phyloP scores from a whole-genome alignment of 2,113 vertebrate species.

The Salvator merianae region DNA sequence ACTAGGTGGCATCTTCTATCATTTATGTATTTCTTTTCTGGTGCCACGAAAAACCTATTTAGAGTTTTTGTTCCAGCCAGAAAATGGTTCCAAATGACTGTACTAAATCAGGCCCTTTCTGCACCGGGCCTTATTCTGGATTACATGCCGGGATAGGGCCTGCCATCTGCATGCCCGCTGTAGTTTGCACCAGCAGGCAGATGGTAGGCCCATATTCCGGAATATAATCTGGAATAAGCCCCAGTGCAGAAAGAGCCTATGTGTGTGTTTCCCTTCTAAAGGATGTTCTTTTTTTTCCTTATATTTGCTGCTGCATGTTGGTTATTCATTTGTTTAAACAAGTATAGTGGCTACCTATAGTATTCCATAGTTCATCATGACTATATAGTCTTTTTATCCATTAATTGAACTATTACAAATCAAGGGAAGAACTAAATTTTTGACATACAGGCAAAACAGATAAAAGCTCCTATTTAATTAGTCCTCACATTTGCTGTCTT shows the following conservation, averaged over 20 bases:
- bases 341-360: not conserved
- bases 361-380: not conserved
- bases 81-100: not conserved
- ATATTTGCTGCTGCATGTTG: not conserved
- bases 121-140: no score
- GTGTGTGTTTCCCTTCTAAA: not conserved
- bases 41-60: not conserved
- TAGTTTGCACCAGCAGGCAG: no score
- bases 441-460: not conserved
- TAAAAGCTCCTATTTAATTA: not conserved
- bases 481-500: not conserved
- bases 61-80: not conserved
- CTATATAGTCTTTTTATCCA: not conserved
- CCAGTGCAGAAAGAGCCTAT: not conserved
- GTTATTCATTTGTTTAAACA: not conserved
- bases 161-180: no score
- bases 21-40: not conserved
- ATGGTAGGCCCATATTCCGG: no score
- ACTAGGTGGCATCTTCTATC: constrained; percentile 22
- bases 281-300: no score
- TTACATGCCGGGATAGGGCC: no score
- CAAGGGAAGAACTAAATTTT: not conserved
- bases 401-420: not conserved
- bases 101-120: no score
- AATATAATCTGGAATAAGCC: no score